Percentiles rank a stretch among this genome's conserved stretches.
phyloP scores from a whole-genome alignment of 2,113 vertebrate species.

The Pogonocichla stellata region DNA sequence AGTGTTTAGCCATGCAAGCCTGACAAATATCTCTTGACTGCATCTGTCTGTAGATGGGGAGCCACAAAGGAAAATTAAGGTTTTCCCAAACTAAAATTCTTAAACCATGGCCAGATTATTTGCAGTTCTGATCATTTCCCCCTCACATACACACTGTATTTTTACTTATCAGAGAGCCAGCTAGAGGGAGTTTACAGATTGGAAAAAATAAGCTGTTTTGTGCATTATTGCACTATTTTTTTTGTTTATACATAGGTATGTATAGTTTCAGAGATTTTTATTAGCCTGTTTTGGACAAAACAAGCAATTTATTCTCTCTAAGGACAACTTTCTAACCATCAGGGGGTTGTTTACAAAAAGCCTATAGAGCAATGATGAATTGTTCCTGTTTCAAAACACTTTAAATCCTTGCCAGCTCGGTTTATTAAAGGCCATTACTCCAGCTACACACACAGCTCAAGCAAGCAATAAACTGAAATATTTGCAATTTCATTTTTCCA shows the following conservation, averaged over 20 bases:
- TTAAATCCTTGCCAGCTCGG: constrained; percentile 61
- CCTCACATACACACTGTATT: background rate
- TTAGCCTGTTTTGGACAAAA: constrained; percentile 72
- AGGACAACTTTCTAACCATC: constrained; percentile 71
- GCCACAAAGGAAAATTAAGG: background rate
- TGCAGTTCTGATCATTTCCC: constrained; percentile 21
- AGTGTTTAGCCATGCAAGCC: background rate
- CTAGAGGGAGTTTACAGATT: constrained; percentile 38
- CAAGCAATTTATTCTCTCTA: constrained; percentile 67
- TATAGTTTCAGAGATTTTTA: constrained; percentile 63
- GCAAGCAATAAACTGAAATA: constrained; percentile 71
- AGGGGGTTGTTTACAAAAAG: constrained; percentile 73
- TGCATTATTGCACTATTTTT: constrained; percentile 55
- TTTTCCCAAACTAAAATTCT: constrained; percentile 28
- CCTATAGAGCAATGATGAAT: constrained; percentile 59
- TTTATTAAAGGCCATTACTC: constrained; percentile 68
- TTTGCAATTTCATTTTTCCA: constrained; percentile 23
- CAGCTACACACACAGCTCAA: constrained; percentile 44
- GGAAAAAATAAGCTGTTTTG: constrained; percentile 18
- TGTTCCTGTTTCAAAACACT: constrained; percentile 62
- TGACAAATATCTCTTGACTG: background rate
- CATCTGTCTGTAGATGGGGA: constrained; percentile 19
- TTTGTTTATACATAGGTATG: constrained; percentile 64
- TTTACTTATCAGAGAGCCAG: background rate
- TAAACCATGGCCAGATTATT: background rate